These are phyloP conservation scores for Bombus turneri DNA, from an alignment of 1,140 invertebrate genomes.

Conservation along the genomic window DNA sequence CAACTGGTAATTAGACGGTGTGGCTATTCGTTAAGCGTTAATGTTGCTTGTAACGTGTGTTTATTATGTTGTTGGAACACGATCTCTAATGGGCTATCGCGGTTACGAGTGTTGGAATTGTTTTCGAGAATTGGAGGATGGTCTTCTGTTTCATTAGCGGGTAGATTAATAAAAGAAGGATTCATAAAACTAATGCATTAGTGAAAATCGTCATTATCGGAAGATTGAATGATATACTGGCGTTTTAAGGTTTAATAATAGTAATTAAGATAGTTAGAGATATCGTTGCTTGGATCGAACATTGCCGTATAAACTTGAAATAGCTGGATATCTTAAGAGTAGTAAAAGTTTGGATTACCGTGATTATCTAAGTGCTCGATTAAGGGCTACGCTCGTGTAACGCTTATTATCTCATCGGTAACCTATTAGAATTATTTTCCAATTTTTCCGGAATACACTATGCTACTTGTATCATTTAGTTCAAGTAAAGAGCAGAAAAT, in stretches of 20 bases:
- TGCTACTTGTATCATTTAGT: too few species aligned
- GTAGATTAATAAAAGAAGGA: not conserved
- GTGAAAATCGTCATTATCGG: too few species aligned
- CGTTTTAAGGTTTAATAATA: too few species aligned
- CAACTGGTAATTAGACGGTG: conserved; percentile 28
- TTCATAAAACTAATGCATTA: not conserved
- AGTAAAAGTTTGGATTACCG: not conserved
- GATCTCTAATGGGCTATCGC: conserved; percentile 1
- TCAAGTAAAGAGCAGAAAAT: too few species aligned
- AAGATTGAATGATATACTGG: not conserved
- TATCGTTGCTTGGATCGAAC: too few species aligned
- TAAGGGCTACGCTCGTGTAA: not conserved
- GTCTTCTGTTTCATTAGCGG: too few species aligned
- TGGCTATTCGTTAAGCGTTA: conserved; percentile 19
- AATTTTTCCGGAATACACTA: not conserved
- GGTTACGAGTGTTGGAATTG: not conserved
- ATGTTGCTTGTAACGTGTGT: conserved; percentile 28
- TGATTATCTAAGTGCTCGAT: not conserved
- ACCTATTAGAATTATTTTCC: not conserved
- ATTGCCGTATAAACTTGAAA: not conserved
- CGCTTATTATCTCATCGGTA: not conserved
- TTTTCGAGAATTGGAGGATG: not conserved
- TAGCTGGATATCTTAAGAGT: not conserved
- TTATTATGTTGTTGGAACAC: not conserved
- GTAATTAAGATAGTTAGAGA: not conserved